phyloP scores from a whole-genome alignment of 1,140 invertebrate genomes.

The Chelonus insularis region DNA sequence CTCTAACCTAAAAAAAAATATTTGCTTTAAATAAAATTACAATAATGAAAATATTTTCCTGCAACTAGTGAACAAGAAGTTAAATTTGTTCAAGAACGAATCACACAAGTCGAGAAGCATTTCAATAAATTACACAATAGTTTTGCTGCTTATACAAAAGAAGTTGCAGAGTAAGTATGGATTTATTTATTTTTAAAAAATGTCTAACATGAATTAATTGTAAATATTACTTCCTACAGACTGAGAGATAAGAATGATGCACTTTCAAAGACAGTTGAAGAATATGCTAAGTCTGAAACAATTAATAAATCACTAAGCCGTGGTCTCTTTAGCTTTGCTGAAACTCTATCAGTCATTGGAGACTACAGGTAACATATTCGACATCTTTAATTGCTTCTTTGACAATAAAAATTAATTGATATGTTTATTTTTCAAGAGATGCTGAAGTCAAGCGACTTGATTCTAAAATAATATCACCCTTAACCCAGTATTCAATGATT shows the following conservation, averaged over 20 bases:
- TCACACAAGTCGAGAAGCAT: conserved; percentile 69
- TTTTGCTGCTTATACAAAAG: conserved; percentile 69
- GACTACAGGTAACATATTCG: conserved; percentile 74
- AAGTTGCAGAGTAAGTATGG: conserved; percentile 66
- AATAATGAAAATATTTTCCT: conserved; percentile 10
- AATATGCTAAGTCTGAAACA: conserved; percentile 69
- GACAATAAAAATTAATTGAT: too few relatives aligned
- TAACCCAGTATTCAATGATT: conserved; percentile 71
- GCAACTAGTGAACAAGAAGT: conserved; percentile 64
- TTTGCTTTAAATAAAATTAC: not conserved
- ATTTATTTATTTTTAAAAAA: not conserved
- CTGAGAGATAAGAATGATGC: conserved; percentile 73
- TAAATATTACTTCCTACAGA: conserved; percentile 47
- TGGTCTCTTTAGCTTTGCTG: conserved; percentile 67
- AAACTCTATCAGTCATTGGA: conserved; percentile 67
- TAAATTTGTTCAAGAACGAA: conserved; percentile 74
- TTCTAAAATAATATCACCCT: conserved; percentile 67
- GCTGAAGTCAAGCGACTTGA: conserved; percentile 71
- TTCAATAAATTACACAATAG: conserved; percentile 69
- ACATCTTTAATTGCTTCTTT: too few relatives aligned
- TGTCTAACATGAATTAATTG: not conserved
- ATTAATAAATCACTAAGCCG: conserved; percentile 69
- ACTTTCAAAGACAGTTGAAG: conserved; percentile 66
- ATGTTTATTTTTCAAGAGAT: conserved; percentile 54
- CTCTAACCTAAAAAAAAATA: too few relatives aligned